phyloP scores from a whole-genome alignment of 2,797 vertebrate species.

The Valencia hispanica region DNA sequence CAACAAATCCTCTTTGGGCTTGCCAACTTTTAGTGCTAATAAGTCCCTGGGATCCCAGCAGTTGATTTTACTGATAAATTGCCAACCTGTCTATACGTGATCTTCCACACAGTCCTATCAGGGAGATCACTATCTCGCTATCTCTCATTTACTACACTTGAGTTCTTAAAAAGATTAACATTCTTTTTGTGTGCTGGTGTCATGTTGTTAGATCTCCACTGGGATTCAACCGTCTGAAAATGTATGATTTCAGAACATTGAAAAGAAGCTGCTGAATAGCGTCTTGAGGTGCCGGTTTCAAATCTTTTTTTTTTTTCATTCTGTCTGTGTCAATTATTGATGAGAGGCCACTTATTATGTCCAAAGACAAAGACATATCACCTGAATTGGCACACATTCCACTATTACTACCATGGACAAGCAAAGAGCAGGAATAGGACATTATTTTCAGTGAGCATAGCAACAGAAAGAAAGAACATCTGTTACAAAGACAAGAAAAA shows the following conservation, averaged over 20 bases:
- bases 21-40: constrained; percentile 34
- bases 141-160: constrained; percentile 39
- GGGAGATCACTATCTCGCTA: constrained; percentile 60
- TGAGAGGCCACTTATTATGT: constrained; percentile 53
- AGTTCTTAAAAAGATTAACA: constrained; percentile 40
- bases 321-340: constrained; percentile 48
- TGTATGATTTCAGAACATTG: constrained; percentile 34
- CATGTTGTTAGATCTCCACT: constrained; percentile 53
- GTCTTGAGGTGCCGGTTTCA: constrained; percentile 57
- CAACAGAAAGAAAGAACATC: constrained; percentile 29
- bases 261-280: constrained; percentile 45
- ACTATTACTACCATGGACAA: constrained; percentile 63
- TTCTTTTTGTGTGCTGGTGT: constrained; percentile 36
- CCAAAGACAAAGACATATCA: constrained; percentile 72
- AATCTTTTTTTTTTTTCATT: constrained; percentile 35
- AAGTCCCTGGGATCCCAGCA: constrained; percentile 52
- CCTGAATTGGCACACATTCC: constrained; percentile 74
- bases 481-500: constrained; percentile 18
- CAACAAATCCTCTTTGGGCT: constrained; percentile 9
- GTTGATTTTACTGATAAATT: constrained; percentile 65
- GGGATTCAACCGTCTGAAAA: constrained; percentile 30
- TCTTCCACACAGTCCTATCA: constrained; percentile 42
- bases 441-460: constrained; percentile 50
- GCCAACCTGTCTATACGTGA: constrained; percentile 66
- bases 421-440: constrained; percentile 39